Evolutionary conservation across 1,140 invertebrate genomes (phyloP).

Genomic region (Drosophila novamexicana): DNA sequence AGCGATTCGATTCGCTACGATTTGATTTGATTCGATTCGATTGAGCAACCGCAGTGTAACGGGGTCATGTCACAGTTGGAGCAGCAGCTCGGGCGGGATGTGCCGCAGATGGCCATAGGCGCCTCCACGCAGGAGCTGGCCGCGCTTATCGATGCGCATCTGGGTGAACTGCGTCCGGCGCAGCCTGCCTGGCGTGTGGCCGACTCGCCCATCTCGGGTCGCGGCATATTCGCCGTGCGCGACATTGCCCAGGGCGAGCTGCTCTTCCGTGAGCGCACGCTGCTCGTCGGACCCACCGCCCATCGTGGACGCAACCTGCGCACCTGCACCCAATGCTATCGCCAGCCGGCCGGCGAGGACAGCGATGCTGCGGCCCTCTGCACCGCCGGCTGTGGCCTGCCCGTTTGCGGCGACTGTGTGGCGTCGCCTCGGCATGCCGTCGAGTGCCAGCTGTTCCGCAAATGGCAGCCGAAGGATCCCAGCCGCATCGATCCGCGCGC

Average conservation of each 20-base stretch:
- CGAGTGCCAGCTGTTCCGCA: slow-evolving; percentile 87
- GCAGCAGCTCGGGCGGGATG: slow-evolving; percentile 10
- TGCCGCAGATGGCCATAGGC: slow-evolving; percentile 59
- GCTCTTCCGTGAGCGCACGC: slow-evolving; percentile 88
- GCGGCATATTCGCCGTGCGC: slow-evolving; percentile 88
- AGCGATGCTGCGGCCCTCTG: slow-evolving; percentile 76
- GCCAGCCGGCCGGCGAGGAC: slow-evolving; percentile 39
- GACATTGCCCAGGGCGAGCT: slow-evolving; percentile 88
- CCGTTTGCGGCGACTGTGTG: slow-evolving; percentile 86
- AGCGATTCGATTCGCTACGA: not conserved
- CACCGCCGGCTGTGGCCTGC: slow-evolving; percentile 84
- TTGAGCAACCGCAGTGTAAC: slow-evolving; percentile 3
- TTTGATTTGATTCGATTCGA: slow-evolving; percentile 11
- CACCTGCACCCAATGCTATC: slow-evolving; percentile 73
- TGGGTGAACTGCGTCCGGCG: slow-evolving; percentile 56
- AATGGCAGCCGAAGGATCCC: slow-evolving; percentile 85
- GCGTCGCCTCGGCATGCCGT: slow-evolving; percentile 85
- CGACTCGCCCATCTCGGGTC: slow-evolving; percentile 86
- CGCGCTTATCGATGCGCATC: slow-evolving; percentile 63
- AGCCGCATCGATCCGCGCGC: slow-evolving; percentile 85
- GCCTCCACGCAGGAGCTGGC: slow-evolving; percentile 70
- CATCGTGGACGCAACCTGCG: slow-evolving; percentile 62
- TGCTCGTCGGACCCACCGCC: slow-evolving; percentile 87
- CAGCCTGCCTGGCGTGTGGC: slow-evolving; percentile 84
- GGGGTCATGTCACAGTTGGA: slow-evolving; percentile 32